phyloP scores from a whole-genome alignment of 2,888 invertebrate species.

The Cephus nigrinus region DNA sequence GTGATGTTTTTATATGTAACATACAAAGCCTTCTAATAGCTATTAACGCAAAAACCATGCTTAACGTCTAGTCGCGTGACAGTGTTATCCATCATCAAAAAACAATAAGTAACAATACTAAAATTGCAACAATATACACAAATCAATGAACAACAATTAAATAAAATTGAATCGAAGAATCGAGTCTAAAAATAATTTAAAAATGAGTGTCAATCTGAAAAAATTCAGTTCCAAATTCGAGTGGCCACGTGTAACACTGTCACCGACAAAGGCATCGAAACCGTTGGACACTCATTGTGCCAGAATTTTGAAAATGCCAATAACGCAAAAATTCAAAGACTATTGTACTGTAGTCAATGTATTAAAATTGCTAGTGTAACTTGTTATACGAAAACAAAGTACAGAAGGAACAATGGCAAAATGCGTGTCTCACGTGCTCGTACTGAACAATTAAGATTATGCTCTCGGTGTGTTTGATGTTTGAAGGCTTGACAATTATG shows the following conservation, averaged over 20 bases:
- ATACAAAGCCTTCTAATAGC: not conserved
- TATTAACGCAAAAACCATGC: not conserved
- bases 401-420: not conserved
- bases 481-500: conserved; percentile 27
- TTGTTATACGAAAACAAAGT: too few relatives aligned
- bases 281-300: not conserved
- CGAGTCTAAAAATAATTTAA: not conserved
- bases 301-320: not conserved
- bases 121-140: not conserved
- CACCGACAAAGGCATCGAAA: not conserved
- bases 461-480: conserved; percentile 17
- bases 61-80: not conserved
- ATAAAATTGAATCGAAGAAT: not conserved
- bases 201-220: not conserved
- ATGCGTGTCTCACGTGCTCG: not conserved
- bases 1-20: conserved; percentile 7
- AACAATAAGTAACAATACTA: not conserved
- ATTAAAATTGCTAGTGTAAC: too few relatives aligned
- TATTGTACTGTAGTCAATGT: too few relatives aligned
- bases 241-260: not conserved
- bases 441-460: not conserved
- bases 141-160: not conserved
- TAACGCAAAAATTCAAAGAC: not conserved
- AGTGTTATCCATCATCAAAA: not conserved
- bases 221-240: not conserved